Evolutionary conservation across 1,140 invertebrate species (phyloP).

Genomic region (Cataglyphis hispanica): DNA sequence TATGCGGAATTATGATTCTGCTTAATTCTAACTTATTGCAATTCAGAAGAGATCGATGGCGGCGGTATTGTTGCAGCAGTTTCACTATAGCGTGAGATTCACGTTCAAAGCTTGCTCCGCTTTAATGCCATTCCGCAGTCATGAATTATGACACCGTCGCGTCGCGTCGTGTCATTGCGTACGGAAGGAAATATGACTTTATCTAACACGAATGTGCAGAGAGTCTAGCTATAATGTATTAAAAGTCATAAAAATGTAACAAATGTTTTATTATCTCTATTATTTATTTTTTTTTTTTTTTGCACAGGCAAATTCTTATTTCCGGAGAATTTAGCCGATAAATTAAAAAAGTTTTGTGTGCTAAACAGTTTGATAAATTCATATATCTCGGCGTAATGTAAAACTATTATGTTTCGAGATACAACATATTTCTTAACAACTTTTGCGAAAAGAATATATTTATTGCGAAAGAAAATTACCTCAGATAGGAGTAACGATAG

Average conservation of each 20-base stretch:
- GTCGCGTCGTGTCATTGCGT: background rate
- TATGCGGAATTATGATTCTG: background rate
- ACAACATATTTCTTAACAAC: background rate
- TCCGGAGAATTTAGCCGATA: background rate
- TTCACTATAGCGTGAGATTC: background rate
- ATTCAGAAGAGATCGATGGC: background rate
- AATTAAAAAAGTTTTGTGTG: background rate
- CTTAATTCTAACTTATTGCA: background rate
- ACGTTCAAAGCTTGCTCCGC: background rate
- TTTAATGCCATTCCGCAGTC: background rate
- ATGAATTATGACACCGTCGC: constrained; percentile 32
- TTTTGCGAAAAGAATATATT: constrained; percentile 3
- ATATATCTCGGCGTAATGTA: background rate
- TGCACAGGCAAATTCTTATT: background rate
- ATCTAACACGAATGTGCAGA: too few species aligned
- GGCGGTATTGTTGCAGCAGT: background rate
- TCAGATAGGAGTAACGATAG: constrained; percentile 19
- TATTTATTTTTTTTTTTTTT: too few species aligned
- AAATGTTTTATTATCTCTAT: background rate
- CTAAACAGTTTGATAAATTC: background rate
- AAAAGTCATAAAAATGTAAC: background rate
- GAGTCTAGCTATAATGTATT: background rate
- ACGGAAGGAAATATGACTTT: background rate
- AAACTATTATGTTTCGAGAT: background rate
- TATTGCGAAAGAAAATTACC: constrained; percentile 25